These are phyloP conservation scores for Chamaea fasciata DNA, from an alignment of 2,113 vertebrate genomes.

Conservation along the genomic window DNA sequence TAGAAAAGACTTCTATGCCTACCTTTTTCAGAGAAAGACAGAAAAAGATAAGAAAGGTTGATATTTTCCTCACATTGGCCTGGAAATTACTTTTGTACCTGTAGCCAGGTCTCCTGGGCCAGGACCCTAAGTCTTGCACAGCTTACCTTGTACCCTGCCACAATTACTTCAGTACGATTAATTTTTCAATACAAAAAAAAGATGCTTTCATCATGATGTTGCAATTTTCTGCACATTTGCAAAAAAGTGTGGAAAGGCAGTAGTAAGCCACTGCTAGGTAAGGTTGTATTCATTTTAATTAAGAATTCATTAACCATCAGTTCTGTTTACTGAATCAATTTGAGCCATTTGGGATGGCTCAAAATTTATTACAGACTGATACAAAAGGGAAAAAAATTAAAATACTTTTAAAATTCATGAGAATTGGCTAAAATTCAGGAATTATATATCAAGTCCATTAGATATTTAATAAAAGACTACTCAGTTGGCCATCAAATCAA, in stretches of 20 bases:
- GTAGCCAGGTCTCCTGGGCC: background rate
- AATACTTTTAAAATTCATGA: background rate
- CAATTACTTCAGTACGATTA: background rate
- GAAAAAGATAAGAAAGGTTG: background rate
- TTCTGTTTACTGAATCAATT: background rate
- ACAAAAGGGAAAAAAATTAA: background rate
- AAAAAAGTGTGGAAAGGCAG: background rate
- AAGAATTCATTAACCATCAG: background rate
- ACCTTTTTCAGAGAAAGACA: background rate
- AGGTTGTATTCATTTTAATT: background rate
- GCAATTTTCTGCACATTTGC: background rate
- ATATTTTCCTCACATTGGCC: background rate
- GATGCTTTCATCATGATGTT: background rate
- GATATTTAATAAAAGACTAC: background rate
- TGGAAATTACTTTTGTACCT: background rate
- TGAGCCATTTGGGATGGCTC: background rate
- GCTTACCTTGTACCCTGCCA: rapidly evolving
- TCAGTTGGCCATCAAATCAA: background rate
- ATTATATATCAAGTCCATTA: background rate
- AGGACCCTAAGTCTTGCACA: rapidly evolving
- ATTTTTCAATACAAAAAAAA: background rate
- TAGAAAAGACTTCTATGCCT: background rate
- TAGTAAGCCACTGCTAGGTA: background rate
- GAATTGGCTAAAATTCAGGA: background rate
- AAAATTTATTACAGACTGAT: background rate